phyloP scores from a whole-genome alignment of 2,113 vertebrate genomes.

The Mesitornis unicolor region DNA sequence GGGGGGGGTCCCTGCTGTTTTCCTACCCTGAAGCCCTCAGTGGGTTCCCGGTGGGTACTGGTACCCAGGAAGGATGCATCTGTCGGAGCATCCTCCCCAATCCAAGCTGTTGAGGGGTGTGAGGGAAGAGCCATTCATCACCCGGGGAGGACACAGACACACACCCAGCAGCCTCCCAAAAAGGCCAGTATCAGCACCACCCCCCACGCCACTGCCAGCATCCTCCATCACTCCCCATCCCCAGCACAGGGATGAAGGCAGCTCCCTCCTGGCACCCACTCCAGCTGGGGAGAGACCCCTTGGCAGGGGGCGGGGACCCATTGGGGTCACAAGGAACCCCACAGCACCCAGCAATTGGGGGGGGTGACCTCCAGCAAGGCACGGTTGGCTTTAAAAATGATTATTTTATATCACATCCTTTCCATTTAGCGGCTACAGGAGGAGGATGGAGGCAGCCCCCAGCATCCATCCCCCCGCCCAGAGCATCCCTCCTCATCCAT shows the following conservation, averaged over 20 bases:
- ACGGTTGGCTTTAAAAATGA: background rate
- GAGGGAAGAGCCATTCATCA: too few relatives aligned
- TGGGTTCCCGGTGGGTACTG: too few relatives aligned
- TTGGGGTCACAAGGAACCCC: background rate
- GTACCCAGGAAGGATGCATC: too few relatives aligned
- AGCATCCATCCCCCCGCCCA: background rate
- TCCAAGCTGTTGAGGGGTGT: too few relatives aligned
- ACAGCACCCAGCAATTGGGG: accelerated
- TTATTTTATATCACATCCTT: background rate
- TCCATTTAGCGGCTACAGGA: background rate
- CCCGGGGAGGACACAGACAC: background rate
- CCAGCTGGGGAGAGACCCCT: background rate
- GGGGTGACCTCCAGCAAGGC: background rate
- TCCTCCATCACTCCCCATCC: background rate
- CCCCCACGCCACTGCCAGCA: accelerated
- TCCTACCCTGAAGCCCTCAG: too few relatives aligned
- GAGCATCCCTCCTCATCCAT: background rate
- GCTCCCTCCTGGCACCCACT: background rate
- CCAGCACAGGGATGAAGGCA: background rate
- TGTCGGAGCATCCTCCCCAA: too few relatives aligned
- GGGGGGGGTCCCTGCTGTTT: too few relatives aligned
- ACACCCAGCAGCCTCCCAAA: accelerated
- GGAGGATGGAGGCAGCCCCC: background rate
- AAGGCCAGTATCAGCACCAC: background rate
- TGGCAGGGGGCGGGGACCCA: background rate